Evolutionary conservation across 2,888 invertebrate genomes (phyloP), one percentile per base, ranked within the genome.

Genomic region (Habrosyne pyritoides): DNA sequence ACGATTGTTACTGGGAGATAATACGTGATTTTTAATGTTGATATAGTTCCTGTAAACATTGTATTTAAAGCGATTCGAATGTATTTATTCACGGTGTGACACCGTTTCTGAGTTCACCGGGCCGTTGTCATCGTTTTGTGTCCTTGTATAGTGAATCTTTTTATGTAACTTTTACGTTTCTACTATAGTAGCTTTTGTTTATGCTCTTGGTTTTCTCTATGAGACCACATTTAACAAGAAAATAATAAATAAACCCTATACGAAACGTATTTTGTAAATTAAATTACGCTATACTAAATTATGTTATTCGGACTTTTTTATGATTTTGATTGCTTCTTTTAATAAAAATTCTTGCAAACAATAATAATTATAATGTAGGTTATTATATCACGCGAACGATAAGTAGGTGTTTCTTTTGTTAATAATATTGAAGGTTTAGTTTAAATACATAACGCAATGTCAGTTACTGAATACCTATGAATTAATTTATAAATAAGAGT

Each of bases 71-170:
- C 2, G 0, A 36, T 42, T 14, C 18, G 18, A 18, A 18, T 42
- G 8, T 2, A 18, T 42, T 42, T 8, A 42, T 18, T 42, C 18
- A 18, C 14, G 42, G 7, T 28, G 21, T 50, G 18, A 50, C 28
- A 28, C 33, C 33, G 33, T 33, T 33, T 33, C 33, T 33, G 33
- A n/a, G 33, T 50, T 50, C 24, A 50, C 12, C 12, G 24, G 10
- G 12, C 24, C 10, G 28, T 30, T 50, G 28, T 50, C 18, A 8
- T 26, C n/a, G 63, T 66, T 61, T 66, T 67, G 61, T 64, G 63
- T 63, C 66, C 61, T 64, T 64, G 61, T 33, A 33, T 33, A 33
- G 33, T 33, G 33, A 33, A 33, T 33, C 33, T 33, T 33, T 33
- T 33, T 33, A 33, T 33, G 33, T 33, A n/a, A 33, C 33, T 33